Percentiles rank a stretch among this genome's conserved stretches.
phyloP scores from a whole-genome alignment of 2,797 vertebrate species.

The Octomys mimax region DNA sequence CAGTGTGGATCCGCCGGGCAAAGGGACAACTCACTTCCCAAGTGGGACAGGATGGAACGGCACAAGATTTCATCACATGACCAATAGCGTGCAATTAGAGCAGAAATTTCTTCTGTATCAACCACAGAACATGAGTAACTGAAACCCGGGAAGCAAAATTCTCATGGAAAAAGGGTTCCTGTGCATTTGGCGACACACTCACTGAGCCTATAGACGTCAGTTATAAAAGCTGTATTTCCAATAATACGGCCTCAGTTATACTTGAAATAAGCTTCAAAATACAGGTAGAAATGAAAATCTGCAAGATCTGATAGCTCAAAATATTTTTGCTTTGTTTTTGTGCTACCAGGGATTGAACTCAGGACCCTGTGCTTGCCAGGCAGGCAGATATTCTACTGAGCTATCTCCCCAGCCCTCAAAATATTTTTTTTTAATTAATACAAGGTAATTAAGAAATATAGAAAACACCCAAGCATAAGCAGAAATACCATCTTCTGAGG shows the following conservation, averaged over 20 bases:
- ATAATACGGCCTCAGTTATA: background rate
- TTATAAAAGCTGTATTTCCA: background rate
- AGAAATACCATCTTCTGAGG: background rate
- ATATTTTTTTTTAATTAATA: background rate
- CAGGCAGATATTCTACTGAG: too few species aligned
- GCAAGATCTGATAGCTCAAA: background rate
- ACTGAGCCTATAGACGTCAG: background rate
- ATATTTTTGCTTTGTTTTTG: background rate
- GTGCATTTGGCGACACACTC: background rate
- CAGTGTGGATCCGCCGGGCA: background rate
- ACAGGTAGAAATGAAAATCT: background rate
- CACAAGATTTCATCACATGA: background rate
- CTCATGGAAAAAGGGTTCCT: background rate
- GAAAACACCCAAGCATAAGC: background rate
- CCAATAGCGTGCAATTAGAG: background rate
- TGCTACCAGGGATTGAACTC: too few species aligned
- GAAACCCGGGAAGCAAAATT: background rate
- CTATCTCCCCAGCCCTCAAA: too few species aligned
- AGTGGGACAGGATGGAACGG: too few species aligned
- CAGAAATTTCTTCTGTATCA: background rate
- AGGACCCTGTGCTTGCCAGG: too few species aligned
- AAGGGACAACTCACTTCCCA: background rate
- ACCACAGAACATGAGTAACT: background rate
- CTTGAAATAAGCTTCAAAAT: slow-evolving; percentile 9
- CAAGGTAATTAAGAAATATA: background rate